Evolutionary conservation across 2,797 vertebrate genomes (phyloP).

Genomic region (Pseudochromis fuscus): DNA sequence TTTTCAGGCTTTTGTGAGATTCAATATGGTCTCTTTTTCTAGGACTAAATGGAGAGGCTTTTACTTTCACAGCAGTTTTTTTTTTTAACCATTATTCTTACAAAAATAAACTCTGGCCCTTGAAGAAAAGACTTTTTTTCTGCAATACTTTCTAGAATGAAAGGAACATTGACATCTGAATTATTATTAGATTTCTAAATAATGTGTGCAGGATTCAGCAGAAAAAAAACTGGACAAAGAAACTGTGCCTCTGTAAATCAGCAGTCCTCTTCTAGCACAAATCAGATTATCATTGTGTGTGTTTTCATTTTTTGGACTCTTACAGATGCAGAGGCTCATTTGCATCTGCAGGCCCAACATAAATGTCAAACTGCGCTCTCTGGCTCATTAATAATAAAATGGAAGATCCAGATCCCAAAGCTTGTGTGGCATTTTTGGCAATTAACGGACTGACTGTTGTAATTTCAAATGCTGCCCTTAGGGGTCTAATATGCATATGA

Average conservation of each 20-base stretch:
- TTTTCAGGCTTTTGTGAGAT: neutral
- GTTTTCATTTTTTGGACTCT: slow-evolving; percentile 56
- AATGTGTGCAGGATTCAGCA: slow-evolving; percentile 7
- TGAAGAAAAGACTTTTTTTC: neutral
- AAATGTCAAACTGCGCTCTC: slow-evolving; percentile 83
- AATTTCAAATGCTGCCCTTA: slow-evolving; percentile 83
- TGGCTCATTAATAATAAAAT: slow-evolving; percentile 85
- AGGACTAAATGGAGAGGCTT: neutral
- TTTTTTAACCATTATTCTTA: neutral
- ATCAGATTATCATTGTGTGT: slow-evolving; percentile 47
- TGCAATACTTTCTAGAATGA: neutral
- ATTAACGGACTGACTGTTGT: slow-evolving; percentile 83
- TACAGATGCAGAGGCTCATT: slow-evolving; percentile 74
- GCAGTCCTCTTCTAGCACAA: slow-evolving; percentile 34
- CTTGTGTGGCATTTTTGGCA: slow-evolving; percentile 82
- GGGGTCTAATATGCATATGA: slow-evolving; percentile 82
- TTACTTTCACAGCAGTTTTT: neutral
- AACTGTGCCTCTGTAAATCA: slow-evolving; percentile 16
- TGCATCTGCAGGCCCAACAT: slow-evolving; percentile 79
- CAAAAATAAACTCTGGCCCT: slow-evolving; percentile 2
- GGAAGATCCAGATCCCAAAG: slow-evolving; percentile 78
- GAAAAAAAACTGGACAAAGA: slow-evolving; percentile 14
- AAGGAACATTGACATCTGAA: slow-evolving; percentile 17
- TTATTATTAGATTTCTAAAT: slow-evolving; percentile 35
- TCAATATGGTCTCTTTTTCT: neutral